Percentiles rank a stretch among this genome's conserved stretches.
These are phyloP conservation scores for Synanthedon tipuliformis DNA, from an alignment of 2,888 invertebrate genomes.

Conservation along the genomic window DNA sequence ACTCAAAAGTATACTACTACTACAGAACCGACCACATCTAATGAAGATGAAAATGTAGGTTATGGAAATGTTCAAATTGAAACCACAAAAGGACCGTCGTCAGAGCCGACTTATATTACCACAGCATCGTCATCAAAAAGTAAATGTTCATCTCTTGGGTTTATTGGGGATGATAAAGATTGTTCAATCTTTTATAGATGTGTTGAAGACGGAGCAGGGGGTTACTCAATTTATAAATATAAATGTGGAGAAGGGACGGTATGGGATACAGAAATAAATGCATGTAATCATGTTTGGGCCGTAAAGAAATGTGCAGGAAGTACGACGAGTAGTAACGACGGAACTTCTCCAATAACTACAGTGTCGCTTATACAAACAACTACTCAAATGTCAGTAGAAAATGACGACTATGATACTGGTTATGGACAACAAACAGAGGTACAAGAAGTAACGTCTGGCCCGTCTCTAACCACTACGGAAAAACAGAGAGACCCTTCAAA, in stretches of 20 bases:
- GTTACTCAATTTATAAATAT: conserved; percentile 56
- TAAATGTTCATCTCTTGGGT: conserved; percentile 31
- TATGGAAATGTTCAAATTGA: conserved; percentile 2
- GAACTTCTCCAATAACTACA: conserved; percentile 5
- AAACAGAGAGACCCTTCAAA: conserved; percentile 6
- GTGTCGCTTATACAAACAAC: conserved; percentile 11
- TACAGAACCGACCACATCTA: conserved; percentile 9
- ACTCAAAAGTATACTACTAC: conserved; percentile 8
- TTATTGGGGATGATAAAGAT: conserved; percentile 50
- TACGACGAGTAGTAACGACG: background rate
- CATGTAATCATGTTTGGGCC: conserved; percentile 71
- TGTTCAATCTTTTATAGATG: conserved; percentile 74
- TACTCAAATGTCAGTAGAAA: conserved; percentile 7
- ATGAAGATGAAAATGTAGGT: conserved; percentile 1
- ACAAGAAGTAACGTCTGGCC: conserved; percentile 3
- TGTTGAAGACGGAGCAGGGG: conserved; percentile 42
- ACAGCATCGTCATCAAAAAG: conserved; percentile 8
- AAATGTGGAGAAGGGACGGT: conserved; percentile 67
- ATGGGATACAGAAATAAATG: conserved; percentile 68
- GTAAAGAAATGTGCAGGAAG: conserved; percentile 23
- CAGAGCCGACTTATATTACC: background rate
- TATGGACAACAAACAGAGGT: conserved; percentile 13
- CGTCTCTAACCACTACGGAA: conserved; percentile 7
- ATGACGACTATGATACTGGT: conserved; percentile 20
- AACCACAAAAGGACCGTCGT: background rate